Conservation (phyloP, 2,113 vertebrate genomes). For the Egretta garzetta region DNA sequence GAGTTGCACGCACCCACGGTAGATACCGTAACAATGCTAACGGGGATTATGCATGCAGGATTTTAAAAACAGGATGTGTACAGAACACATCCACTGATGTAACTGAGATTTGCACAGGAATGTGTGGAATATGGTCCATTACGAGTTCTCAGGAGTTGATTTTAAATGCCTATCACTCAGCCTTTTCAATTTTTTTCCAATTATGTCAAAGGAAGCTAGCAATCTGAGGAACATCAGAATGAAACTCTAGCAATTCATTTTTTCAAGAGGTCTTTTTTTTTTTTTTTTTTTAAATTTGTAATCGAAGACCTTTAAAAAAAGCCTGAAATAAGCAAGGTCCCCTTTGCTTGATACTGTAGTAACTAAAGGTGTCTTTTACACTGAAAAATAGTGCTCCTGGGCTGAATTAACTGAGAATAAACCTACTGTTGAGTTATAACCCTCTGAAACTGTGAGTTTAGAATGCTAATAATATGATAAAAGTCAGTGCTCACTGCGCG, state of each 20-base stretch:
- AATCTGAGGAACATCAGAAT: background rate
- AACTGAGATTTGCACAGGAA: background rate
- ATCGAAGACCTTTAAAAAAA: background rate
- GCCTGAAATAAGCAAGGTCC: background rate
- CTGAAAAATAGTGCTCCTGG: background rate
- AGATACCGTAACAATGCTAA: background rate
- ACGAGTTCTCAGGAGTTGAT: background rate
- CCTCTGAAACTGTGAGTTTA: constrained; percentile 21
- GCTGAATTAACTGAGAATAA: constrained; percentile 14
- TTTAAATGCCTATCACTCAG: background rate
- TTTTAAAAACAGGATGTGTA: constrained; percentile 7
- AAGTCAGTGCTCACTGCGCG: background rate
- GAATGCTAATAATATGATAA: constrained; percentile 52
- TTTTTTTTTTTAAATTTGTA: background rate
- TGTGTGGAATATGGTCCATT: background rate
- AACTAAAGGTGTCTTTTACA: background rate
- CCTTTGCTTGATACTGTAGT: background rate
- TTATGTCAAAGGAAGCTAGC: background rate
- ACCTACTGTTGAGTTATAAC: constrained; percentile 26
- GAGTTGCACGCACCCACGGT: background rate
- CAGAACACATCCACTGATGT: background rate
- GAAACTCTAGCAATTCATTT: background rate
- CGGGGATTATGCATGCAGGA: background rate
- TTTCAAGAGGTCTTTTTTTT: background rate
- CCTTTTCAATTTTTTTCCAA: background rate